Percentiles rank a stretch among this genome's conserved stretches.
phyloP scores from a whole-genome alignment of 1,140 invertebrate species.

The Macrotrachela quadricornifera region DNA sequence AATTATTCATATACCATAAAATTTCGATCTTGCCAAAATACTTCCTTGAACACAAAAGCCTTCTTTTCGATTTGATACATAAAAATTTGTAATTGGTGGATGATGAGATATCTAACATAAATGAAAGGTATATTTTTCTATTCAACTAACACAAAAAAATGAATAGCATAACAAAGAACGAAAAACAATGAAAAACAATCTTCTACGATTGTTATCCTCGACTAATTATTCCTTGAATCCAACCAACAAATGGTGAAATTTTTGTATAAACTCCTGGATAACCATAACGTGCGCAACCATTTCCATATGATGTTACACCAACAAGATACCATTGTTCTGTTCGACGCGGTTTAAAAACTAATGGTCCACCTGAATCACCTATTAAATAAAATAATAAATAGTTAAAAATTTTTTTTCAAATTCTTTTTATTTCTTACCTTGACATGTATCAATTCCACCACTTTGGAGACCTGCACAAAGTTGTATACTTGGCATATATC shows the following conservation, averaged over 20 bases:
- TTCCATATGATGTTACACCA: slow-evolving; percentile 59
- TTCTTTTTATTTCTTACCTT: no score
- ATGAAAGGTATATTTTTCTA: no score
- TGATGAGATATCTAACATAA: slow-evolving; percentile 68
- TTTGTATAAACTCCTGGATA: slow-evolving; percentile 69
- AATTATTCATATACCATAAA: slow-evolving; percentile 36
- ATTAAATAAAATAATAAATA: slow-evolving; percentile 15
- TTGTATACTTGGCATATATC: no score
- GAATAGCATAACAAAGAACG: no score
- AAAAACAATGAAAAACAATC: no score
- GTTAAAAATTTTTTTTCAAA: not conserved
- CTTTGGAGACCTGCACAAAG: no score
- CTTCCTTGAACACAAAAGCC: slow-evolving; percentile 72
- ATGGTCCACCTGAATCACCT: slow-evolving; percentile 47
- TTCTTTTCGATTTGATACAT: slow-evolving; percentile 76
- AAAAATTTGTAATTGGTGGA: slow-evolving; percentile 77
- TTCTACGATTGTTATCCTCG: not conserved
- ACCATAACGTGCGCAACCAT: slow-evolving; percentile 67
- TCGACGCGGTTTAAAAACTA: slow-evolving; percentile 40
- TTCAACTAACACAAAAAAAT: no score
- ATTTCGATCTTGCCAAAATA: slow-evolving; percentile 71
- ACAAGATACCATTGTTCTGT: slow-evolving; percentile 33
- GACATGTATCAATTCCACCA: no score
- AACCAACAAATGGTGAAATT: slow-evolving; percentile 48
- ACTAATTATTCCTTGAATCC: slow-evolving; percentile 39